Percentiles rank a stretch among this genome's conserved stretches.
These are phyloP conservation scores for Tetropium fuscum DNA, from an alignment of 2,888 invertebrate species.

Conservation along the genomic window DNA sequence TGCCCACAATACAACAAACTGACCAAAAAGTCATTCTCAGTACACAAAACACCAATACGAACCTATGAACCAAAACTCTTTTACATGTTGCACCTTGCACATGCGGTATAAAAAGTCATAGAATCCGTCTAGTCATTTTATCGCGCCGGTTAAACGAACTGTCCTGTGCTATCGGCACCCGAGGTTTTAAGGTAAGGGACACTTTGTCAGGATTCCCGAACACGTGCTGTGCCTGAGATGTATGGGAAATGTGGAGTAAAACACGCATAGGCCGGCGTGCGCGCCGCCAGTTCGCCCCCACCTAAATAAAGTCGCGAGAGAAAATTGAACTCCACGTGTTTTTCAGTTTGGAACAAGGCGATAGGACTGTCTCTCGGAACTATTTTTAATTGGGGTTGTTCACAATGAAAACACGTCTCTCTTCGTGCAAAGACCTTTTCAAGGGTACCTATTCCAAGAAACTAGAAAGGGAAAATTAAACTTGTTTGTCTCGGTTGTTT, in stretches of 20 bases:
- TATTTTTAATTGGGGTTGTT: no score
- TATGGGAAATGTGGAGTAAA: slow-evolving; percentile 8
- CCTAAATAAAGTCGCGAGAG: neutral
- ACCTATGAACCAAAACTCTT: slow-evolving; percentile 10
- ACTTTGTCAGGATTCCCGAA: slow-evolving; percentile 5
- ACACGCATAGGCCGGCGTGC: neutral
- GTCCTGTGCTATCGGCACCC: slow-evolving; percentile 8
- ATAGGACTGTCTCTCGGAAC: no score
- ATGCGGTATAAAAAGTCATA: slow-evolving; percentile 4
- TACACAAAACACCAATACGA: slow-evolving; percentile 19
- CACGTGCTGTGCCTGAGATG: slow-evolving; percentile 17
- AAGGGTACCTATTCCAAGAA: no score
- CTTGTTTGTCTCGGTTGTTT: no score
- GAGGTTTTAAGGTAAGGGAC: neutral
- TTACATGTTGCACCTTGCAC: slow-evolving; percentile 17
- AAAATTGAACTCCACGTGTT: slow-evolving; percentile 13
- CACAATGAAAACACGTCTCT: no score
- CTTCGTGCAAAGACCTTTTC: no score
- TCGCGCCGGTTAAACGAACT: neutral
- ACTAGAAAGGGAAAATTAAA: no score
- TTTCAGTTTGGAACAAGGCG: no score
- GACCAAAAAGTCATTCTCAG: neutral
- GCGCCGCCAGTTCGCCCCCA: slow-evolving; percentile 3
- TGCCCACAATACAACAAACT: neutral
- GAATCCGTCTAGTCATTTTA: neutral